Evolutionary conservation across 2,888 invertebrate genomes (phyloP), one percentile per base, ranked within the genome.

Genomic region (Myopa testacea): DNA sequence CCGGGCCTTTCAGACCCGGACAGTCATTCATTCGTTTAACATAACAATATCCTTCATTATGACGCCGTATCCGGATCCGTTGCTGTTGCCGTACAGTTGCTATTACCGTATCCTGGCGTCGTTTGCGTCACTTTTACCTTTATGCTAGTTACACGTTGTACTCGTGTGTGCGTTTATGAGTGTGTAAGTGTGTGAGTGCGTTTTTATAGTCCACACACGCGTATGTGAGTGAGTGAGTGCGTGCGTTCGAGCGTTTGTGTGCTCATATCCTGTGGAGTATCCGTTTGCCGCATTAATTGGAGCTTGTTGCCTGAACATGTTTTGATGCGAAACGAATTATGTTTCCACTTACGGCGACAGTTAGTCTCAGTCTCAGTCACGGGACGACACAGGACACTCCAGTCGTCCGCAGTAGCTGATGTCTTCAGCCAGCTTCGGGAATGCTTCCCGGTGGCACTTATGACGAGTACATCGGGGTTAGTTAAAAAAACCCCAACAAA

Each of bases 1-100:
- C 37, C 45, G 8, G 19, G 38, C 50, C 37, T n/a, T 52, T 0
- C 26, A 19, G 8, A n/a, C 58, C 16, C 26, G 12, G 19, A 40
- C 60, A 68, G n/a, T 68, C 37, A 65, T 37, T 75, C 78, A 74
- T 63, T 62, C 70, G 78, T 62, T 78, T 75, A 78, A 75, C 75
- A 78, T 78, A 78, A 78, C 78, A 78, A 78, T 78, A 78, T 78
- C 71, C 78, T 78, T 78, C 75, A 72, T 78, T 78, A 78, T 75
- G 75, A 72, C 75, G 65, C 71, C 60, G 71, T 71, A 75, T 78
- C 78, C 78, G 65, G 65, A 14, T 65, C 65, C 37, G 65, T 65
- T 60, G 58, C 71, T 58, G 62, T 37, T 14, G 50, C 10, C 50
- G 50, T 26, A 62, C 19, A 10, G 71, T 72, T 45, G 69, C 69